Percentiles rank a stretch among this genome's conserved stretches.
Evolutionary conservation across 1,140 invertebrate genomes (phyloP).

Genomic region (Oppia nitens): DNA sequence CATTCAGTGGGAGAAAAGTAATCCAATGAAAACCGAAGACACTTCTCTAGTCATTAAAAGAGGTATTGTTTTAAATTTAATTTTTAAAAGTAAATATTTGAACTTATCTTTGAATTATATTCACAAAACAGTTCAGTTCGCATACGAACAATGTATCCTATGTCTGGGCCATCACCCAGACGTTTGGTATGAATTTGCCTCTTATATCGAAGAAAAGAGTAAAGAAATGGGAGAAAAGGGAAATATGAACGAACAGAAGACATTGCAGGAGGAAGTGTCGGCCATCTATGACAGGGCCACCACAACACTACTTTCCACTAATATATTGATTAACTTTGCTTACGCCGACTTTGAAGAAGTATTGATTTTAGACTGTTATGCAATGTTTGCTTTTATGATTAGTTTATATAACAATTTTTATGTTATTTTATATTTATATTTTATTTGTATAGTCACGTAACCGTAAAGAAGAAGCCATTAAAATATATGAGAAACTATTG

Average conservation of each 20-base stretch:
- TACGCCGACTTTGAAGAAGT: conserved; percentile 96
- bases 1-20: conserved; percentile 89
- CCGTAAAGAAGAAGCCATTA: conserved; percentile 92
- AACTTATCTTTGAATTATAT: conserved; percentile 2
- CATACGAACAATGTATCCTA: conserved; percentile 90
- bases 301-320: conserved; percentile 61
- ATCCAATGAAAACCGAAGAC: conserved; percentile 89
- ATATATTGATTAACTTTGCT: conserved; percentile 87
- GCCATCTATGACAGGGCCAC: conserved; percentile 78
- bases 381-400: background rate
- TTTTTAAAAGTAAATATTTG: background rate
- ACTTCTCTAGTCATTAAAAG: conserved; percentile 73
- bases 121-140: conserved; percentile 66
- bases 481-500: conserved; percentile 83
- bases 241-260: conserved; percentile 73
- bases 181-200: conserved; percentile 95
- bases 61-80: conserved; percentile 25
- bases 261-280: conserved; percentile 82
- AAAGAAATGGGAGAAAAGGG: conserved; percentile 86
- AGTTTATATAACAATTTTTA: background rate
- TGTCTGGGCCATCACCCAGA: conserved; percentile 94
- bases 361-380: too few species aligned
- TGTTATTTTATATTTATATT: conserved; percentile 2
- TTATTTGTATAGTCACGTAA: conserved; percentile 44
- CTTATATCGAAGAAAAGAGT: conserved; percentile 83